A percentile compares a stretch with the other conserved stretches of the same genome.
phyloP scores from a whole-genome alignment of 2,113 vertebrate species.

The Xerus inauris region DNA sequence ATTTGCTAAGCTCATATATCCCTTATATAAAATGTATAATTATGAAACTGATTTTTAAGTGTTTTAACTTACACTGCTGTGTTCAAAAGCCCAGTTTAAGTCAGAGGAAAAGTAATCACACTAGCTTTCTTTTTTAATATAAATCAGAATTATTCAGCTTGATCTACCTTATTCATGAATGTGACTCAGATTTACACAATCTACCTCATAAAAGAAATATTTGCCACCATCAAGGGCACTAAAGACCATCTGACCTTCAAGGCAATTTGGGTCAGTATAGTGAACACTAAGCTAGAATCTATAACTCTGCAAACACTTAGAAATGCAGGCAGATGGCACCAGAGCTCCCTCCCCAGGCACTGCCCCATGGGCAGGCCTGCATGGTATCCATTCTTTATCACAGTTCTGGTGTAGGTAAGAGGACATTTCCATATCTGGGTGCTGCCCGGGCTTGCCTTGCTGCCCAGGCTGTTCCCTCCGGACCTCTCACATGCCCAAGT shows the following conservation, averaged over 20 bases:
- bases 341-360: neutral
- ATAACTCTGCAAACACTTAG: neutral
- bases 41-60: conserved; percentile 17
- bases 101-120: neutral
- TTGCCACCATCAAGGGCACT: neutral
- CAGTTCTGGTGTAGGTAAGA: neutral
- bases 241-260: neutral
- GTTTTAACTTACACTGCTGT: neutral
- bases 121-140: neutral
- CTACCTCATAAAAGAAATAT: neutral
- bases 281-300: neutral
- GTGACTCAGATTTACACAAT: neutral
- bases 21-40: conserved; percentile 1
- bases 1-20: neutral
- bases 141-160: neutral
- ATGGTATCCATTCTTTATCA: neutral
- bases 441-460: neutral
- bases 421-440: neutral
- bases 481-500: neutral
- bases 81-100: neutral
- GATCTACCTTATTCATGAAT: neutral
- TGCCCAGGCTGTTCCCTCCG: neutral
- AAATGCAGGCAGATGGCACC: neutral
- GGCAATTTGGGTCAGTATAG: neutral
- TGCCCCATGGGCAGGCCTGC: neutral